These are phyloP conservation scores for Lipophrys pholis DNA, from an alignment of 2,113 vertebrate genomes.

Conservation along the genomic window DNA sequence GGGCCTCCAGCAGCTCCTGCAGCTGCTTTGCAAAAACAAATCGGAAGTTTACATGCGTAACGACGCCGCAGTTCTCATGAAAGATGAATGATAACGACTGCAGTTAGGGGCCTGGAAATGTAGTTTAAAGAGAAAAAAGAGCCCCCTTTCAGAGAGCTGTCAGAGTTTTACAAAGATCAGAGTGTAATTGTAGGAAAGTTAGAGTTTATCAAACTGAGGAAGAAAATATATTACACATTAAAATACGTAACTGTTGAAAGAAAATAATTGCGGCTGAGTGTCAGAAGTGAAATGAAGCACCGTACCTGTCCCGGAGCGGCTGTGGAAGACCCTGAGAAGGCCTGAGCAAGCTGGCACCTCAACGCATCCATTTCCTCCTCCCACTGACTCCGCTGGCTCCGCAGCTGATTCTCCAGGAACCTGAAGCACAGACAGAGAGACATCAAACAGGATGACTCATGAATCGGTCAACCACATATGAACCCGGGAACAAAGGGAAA, in stretches of 20 bases:
- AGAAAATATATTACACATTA: background rate
- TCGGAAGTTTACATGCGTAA: background rate
- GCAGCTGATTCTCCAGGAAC: conserved; percentile 82
- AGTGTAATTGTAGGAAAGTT: background rate
- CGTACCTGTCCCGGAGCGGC: conserved; percentile 64
- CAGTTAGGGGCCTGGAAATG: background rate
- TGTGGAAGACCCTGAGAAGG: conserved; percentile 32
- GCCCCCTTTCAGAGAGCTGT: background rate
- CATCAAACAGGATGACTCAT: background rate
- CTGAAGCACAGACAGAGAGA: conserved; percentile 53
- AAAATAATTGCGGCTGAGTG: no score
- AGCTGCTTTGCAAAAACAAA: conserved; percentile 70
- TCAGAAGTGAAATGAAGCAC: no score
- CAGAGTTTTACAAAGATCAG: background rate
- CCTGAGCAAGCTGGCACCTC: conserved; percentile 54
- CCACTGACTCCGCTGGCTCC: conserved; percentile 71
- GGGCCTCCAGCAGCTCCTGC: conserved; percentile 77
- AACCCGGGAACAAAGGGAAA: background rate
- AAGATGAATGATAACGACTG: background rate
- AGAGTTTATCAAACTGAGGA: background rate
- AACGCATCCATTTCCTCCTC: conserved; percentile 73
- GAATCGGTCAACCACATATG: background rate
- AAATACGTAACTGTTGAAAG: no score
- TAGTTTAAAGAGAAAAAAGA: background rate
- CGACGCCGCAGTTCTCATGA: background rate